Base-by-base conservation (phyloP, 2,113 vertebrate species). In the Spermophilus dauricus region DNA sequence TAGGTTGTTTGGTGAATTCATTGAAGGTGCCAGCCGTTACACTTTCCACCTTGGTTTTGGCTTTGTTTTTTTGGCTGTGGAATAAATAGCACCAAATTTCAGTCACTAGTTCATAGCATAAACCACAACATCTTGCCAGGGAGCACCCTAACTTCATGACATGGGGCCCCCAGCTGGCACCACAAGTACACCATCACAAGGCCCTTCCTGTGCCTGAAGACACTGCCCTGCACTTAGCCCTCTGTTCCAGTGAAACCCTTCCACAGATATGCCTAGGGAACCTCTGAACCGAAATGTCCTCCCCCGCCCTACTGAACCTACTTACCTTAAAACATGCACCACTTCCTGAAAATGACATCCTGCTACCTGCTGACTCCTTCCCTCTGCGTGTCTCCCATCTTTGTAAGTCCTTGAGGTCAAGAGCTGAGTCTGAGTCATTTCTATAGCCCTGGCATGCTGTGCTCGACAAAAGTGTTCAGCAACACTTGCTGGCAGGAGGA, bases 221-320 rank as follows among this genome's bases (percentile, higher is more conserved):
- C 45, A n/a, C 65, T 37, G 51, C 18, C 16, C 37, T 88, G 80
- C 20, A 85, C n/a, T 91, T 87, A 84, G 42, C 28, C 28, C 42
- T 78, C 70, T 63, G 10, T 61, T 86, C n/a, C 14, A 58, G 51
- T n/a, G 85, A 95, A 80, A 75, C 39, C 24, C 18, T 73, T 88
- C 77, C 34, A n/a, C 1, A 1, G 42, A 37, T 20, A 5, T 87
- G n/a, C 42, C 26, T 70, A 61, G 28, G 73, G 63, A 45, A 86
- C 42, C 56, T 78, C 78, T 63, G 67, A 86, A n/a, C 69, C 39
- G 17, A 96, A 95, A 92, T 92, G 69, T 34, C 58, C 75, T 93
- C 88, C 76, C 39, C 18, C 95, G 51, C 28, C 48, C n/a, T 89
- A 45, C 70, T 65, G 42, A 89, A 39, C 86, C 95, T 83, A 37